Base-by-base conservation (phyloP, 2,113 vertebrate genomes). In the Lathamus discolor region DNA sequence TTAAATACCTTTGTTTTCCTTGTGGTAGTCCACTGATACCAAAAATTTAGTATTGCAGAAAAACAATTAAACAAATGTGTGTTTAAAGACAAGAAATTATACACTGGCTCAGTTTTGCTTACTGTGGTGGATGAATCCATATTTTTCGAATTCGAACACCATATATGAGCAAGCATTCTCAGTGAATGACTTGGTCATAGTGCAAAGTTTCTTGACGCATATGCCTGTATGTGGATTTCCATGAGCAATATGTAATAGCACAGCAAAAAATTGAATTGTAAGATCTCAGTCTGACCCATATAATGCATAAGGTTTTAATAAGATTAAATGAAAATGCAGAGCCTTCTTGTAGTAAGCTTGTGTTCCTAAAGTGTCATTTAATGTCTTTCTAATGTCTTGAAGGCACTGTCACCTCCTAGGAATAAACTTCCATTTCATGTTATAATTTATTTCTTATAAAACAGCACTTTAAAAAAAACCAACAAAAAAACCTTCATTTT, bases 381-480 rank as follows among this genome's bases (percentile, higher is more conserved):
- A 39, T 68, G 28, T 57, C 24, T 35, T 77, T 52, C 27, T 44
- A 52, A 49, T 41, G 10, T 55, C 39, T 43, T 29, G 29, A 20
- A 54, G 14, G 31, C 70, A 41, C 11, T 31, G 9, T 77, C 15
- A 43, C 16, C n/a, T 83, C 25, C 27, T 41, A 80, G 59, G 28
- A 88, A 74, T 66, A 52, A 93, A 66, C n/a, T 85, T 83, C 20
- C 27, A 44, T 31, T 63, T 64, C 3, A 25, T 41, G 8, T 31
- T 17, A 37, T 48, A 48, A 63, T 54, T 90, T 90, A 48, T 64
- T 92, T 95, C 33, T 83, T 35, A 77, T 11, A 68, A 93, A 92
- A 41, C 4, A n/a, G 20, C 13, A 4, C 4, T 86, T 6, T 9
- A 3, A 7, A 59, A 59, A n/a, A 5, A 48, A 39, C 4, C 10